These are phyloP conservation scores for Vimba vimba DNA, from an alignment of 2,113 vertebrate genomes.

Conservation along the genomic window DNA sequence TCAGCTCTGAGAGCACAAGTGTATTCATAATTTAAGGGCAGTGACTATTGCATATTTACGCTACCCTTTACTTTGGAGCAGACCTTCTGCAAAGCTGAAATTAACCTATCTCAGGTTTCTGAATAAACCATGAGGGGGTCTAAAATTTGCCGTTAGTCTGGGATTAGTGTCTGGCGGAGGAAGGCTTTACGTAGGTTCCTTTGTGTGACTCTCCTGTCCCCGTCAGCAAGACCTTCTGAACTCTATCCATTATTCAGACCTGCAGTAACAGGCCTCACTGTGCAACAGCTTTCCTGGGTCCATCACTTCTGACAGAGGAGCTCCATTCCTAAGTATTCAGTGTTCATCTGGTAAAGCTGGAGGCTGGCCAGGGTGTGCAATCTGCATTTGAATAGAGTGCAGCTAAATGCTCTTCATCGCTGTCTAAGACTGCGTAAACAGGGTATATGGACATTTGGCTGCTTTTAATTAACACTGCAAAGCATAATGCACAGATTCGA, in stretches of 20 bases:
- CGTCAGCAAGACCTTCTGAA: constrained; percentile 45
- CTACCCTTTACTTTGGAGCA: constrained; percentile 35
- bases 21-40: constrained; percentile 36
- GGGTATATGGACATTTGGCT: neutral
- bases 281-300: constrained; percentile 8
- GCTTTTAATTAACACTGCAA: neutral
- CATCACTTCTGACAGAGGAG: constrained; percentile 23
- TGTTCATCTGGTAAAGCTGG: constrained; percentile 25
- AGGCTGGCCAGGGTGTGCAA: constrained; percentile 15
- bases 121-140: constrained; percentile 55
- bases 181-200: constrained; percentile 13
- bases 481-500: neutral
- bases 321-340: neutral
- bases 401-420: neutral
- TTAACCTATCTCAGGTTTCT: constrained; percentile 43
- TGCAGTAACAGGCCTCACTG: constrained; percentile 13
- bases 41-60: constrained; percentile 48
- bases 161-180: constrained; percentile 31
- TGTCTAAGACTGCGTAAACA: neutral
- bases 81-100: constrained; percentile 32
- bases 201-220: constrained; percentile 28
- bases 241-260: constrained; percentile 53
- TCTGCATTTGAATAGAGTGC: constrained; percentile 33
- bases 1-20: constrained; percentile 17
- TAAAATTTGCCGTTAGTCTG: constrained; percentile 32